phyloP scores from a whole-genome alignment of 2,888 invertebrate species.

The Eristalis tenax region DNA sequence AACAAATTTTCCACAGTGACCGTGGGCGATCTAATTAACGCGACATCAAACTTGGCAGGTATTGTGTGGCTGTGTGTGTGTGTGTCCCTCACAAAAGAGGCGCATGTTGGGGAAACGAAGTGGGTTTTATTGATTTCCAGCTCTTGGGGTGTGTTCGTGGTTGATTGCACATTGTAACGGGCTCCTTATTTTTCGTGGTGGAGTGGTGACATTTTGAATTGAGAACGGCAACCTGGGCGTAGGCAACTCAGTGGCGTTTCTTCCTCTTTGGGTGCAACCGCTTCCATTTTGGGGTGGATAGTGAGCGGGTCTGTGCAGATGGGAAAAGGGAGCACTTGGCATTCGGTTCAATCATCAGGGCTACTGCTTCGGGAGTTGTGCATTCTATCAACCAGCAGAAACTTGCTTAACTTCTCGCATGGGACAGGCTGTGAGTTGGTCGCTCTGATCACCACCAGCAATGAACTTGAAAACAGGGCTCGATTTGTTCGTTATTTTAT shows the following conservation, averaged over 20 bases:
- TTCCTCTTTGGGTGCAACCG: neutral
- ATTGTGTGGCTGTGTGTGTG: neutral
- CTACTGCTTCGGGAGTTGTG: too few species aligned
- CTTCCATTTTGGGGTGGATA: neutral
- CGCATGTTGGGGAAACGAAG: neutral
- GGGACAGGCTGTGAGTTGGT: too few species aligned
- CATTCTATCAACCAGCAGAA: too few species aligned
- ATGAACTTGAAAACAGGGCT: too few species aligned
- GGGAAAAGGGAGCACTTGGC: too few species aligned
- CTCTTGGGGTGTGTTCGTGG: slow-evolving; percentile 23
- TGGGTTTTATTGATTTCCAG: slow-evolving; percentile 26
- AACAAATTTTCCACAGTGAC: slow-evolving; percentile 17
- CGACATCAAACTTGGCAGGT: slow-evolving; percentile 23
- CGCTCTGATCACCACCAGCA: too few species aligned
- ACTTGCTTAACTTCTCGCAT: too few species aligned
- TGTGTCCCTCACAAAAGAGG: neutral
- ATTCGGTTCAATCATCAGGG: too few species aligned
- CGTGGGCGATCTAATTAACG: slow-evolving; percentile 58
- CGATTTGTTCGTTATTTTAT: too few species aligned
- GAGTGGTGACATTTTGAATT: slow-evolving; percentile 14
- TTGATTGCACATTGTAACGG: slow-evolving; percentile 4
- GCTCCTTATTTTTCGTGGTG: neutral
- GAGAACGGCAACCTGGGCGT: neutral
- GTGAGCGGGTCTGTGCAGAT: too few species aligned
- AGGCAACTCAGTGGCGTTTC: neutral